These are phyloP conservation scores for Drosophila lini DNA, from an alignment of 1,140 invertebrate species.

Conservation along the genomic window DNA sequence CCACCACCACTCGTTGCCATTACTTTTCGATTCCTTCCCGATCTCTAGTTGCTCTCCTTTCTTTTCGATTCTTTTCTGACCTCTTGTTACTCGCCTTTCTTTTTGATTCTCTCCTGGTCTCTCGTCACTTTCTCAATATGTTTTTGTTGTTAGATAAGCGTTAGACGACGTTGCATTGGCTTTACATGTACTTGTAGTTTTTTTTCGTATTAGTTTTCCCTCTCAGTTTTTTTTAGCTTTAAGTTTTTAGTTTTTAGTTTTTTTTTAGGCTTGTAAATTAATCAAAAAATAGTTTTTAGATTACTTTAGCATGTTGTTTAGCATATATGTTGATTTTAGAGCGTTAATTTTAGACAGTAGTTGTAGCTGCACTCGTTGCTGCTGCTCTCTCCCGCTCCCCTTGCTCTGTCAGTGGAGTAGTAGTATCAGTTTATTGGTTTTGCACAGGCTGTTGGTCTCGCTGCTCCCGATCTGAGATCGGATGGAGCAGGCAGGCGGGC, in stretches of 20 bases:
- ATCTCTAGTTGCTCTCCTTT: neutral
- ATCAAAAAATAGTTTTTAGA: slow-evolving; percentile 62
- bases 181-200: slow-evolving; percentile 36
- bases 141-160: slow-evolving; percentile 44
- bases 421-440: slow-evolving; percentile 5
- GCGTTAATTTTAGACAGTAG: slow-evolving; percentile 67
- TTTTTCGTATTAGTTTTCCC: slow-evolving; percentile 12
- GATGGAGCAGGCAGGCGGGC: slow-evolving; percentile 14
- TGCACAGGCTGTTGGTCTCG: slow-evolving; percentile 11
- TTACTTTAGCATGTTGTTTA: slow-evolving; percentile 32
- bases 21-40: neutral
- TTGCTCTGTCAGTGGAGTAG: neutral
- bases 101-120: neutral
- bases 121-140: slow-evolving; percentile 11
- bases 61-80: neutral
- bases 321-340: slow-evolving; percentile 20
- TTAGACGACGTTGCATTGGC: slow-evolving; percentile 49
- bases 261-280: slow-evolving; percentile 58
- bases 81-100: neutral
- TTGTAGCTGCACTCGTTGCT: slow-evolving; percentile 35
- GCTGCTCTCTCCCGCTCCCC: neutral
- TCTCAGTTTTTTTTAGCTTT: neutral
- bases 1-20: neutral
- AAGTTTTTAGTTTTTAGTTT: slow-evolving; percentile 31
- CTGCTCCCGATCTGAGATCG: slow-evolving; percentile 18